Percentiles rank a stretch among this genome's conserved stretches.
These are phyloP conservation scores for Drosophila auraria DNA, from an alignment of 1,140 invertebrate species.

Conservation along the genomic window DNA sequence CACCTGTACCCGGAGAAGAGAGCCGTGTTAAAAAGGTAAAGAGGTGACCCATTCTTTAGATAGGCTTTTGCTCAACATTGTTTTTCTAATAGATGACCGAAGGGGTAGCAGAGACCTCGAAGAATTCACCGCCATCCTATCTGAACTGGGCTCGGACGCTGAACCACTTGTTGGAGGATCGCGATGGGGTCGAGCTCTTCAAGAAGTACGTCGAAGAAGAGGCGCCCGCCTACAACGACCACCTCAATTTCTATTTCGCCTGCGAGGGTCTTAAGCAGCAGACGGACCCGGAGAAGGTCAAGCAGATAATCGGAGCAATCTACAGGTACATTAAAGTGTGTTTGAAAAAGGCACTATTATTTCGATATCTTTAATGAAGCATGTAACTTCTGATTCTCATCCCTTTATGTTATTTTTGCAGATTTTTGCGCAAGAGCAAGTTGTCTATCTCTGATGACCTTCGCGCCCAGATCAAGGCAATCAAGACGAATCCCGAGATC, in stretches of 20 bases:
- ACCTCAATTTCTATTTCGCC: slow-evolving; percentile 96
- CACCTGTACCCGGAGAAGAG: slow-evolving; percentile 85
- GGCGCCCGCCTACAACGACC: slow-evolving; percentile 90
- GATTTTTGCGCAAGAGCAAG: slow-evolving; percentile 93
- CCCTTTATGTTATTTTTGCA: slow-evolving; percentile 65
- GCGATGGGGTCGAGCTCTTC: slow-evolving; percentile 94
- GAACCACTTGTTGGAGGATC: slow-evolving; percentile 92
- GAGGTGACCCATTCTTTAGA: not conserved
- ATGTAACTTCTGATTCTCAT: not conserved
- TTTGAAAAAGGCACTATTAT: not conserved
- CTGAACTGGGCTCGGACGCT: slow-evolving; percentile 94
- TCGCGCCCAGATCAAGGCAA: slow-evolving; percentile 88
- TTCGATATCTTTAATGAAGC: not conserved
- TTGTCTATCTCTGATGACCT: slow-evolving; percentile 93
- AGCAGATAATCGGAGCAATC: slow-evolving; percentile 92
- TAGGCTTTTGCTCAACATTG: not conserved
- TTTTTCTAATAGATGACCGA: slow-evolving; percentile 77
- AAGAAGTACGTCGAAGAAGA: slow-evolving; percentile 93
- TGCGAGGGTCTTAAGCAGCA: slow-evolving; percentile 95
- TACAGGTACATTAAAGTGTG: slow-evolving; percentile 87
- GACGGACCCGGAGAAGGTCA: slow-evolving; percentile 89
- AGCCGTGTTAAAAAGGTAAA: slow-evolving; percentile 83
- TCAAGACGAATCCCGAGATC: slow-evolving; percentile 87
- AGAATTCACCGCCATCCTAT: slow-evolving; percentile 90
- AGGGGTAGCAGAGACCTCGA: slow-evolving; percentile 85